Evolutionary conservation across 2,888 invertebrate genomes (phyloP), one percentile per base, ranked within the genome.

Genomic region (Noctua pronuba): DNA sequence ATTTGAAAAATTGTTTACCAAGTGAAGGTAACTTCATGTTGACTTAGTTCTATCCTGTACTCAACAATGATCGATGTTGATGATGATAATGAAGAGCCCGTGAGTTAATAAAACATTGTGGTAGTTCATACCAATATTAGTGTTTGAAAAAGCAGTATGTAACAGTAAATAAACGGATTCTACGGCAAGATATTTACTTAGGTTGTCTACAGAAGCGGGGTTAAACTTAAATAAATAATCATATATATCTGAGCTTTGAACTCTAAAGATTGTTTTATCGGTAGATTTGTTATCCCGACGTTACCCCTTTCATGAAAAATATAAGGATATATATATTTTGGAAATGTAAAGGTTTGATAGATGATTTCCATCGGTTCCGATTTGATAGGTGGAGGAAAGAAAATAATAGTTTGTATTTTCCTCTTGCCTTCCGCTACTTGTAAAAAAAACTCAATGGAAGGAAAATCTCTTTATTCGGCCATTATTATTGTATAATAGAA

Each of bases 391-490:
- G 64, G 28, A 64, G 21, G 44, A 68, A 55, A 73, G 75, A 81
- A 85, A 82, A 81, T 67, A 85, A 72, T 83, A 84, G 79, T 86
- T 76, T 66, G 64, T 78, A 72, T 84, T 70, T 86, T 71, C 62
- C 58, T 70, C 52, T 41, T 49, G 65, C 35, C 46, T 69, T 85
- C 46, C 52, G 68, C 16, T 60, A 65, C 68, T 73, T 62, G 66
- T 73, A 67, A 67, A 80, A 38, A 79, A 84, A 44, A 18, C 31
- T 31, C 38, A 35, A 62, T 73, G 24, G 46, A 71, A 66, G 52
- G 31, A 66, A 38, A 31, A 66, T 46, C 21, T 71, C 1, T 84
- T 70, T 80, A 60, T 80, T 66, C 46, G 58, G 44, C 67, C 60
- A 80, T 16, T 64, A 18, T 78, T 41, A 38, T 41, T 44, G 13